phyloP scores from a whole-genome alignment of 2,888 invertebrate genomes.

The Camptogramma bilineatum region DNA sequence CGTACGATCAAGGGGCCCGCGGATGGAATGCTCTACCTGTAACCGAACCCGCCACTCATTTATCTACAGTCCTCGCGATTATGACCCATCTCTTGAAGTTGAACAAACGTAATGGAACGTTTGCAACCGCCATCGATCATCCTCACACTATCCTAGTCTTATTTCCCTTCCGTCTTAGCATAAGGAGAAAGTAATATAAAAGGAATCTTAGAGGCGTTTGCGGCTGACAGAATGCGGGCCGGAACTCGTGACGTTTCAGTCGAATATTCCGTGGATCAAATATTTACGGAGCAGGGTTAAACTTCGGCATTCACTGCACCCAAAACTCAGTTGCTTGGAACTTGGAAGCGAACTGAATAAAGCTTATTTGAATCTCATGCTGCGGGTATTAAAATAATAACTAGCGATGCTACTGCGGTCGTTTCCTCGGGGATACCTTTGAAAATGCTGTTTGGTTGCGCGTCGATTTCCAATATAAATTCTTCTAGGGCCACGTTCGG shows the following conservation, averaged over 20 bases:
- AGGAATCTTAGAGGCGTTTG: conserved; percentile 45
- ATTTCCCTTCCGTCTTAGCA: conserved; percentile 25
- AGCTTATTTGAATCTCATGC: conserved; percentile 34
- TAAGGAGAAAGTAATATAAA: conserved; percentile 46
- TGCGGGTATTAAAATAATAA: conserved; percentile 27
- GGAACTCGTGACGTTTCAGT: conserved; percentile 43
- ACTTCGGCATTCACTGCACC: conserved; percentile 44
- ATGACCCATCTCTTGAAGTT: conserved; percentile 45
- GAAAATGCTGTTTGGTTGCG: conserved; percentile 42
- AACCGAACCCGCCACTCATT: conserved; percentile 51
- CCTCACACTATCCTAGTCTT: conserved; percentile 28
- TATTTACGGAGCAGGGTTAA: conserved; percentile 47
- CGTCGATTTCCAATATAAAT: conserved; percentile 49
- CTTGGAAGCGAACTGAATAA: conserved; percentile 28
- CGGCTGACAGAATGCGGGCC: conserved; percentile 45
- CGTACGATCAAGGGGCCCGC: conserved; percentile 52
- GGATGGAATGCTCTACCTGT: conserved; percentile 61
- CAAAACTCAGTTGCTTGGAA: conserved; percentile 35
- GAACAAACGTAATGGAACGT: conserved; percentile 33
- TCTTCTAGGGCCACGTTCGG: conserved; percentile 39
- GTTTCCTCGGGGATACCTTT: conserved; percentile 44
- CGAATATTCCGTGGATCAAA: conserved; percentile 50
- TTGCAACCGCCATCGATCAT: conserved; percentile 37
- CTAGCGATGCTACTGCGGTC: conserved; percentile 13
- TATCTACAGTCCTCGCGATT: conserved; percentile 52